Percentiles rank a stretch among this genome's conserved stretches.
Evolutionary conservation across 1,140 invertebrate species (phyloP).

Genomic region (Geopemphigus sp.): DNA sequence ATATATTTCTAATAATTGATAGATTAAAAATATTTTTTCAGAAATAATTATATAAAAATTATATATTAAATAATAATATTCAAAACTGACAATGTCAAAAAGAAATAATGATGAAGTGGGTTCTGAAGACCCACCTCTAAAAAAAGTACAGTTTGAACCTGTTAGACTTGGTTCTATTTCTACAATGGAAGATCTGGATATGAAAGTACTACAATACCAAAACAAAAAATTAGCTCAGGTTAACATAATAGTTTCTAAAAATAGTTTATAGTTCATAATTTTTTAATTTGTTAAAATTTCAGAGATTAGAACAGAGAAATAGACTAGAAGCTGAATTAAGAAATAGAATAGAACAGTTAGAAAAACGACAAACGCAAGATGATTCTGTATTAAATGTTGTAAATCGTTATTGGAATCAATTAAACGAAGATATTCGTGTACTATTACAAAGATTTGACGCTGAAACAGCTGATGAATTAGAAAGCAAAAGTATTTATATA

Average conservation of each 20-base stretch:
- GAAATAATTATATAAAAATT: not conserved
- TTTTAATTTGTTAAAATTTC: slow-evolving; percentile 51
- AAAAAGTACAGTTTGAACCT: slow-evolving; percentile 92
- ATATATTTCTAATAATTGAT: too few relatives aligned
- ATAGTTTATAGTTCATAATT: not conserved
- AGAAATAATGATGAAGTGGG: slow-evolving; percentile 36
- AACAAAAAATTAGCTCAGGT: slow-evolving; percentile 94
- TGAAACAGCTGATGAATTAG: slow-evolving; percentile 93
- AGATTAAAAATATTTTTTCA: not conserved
- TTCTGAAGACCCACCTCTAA: slow-evolving; percentile 59
- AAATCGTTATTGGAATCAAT: slow-evolving; percentile 96
- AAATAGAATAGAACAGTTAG: slow-evolving; percentile 91
- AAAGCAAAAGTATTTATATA: slow-evolving; percentile 75
- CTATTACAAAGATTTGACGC: slow-evolving; percentile 94
- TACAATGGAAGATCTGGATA: slow-evolving; percentile 94
- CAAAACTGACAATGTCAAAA: slow-evolving; percentile 27
- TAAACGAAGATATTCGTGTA: slow-evolving; percentile 95
- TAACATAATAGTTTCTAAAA: not conserved
- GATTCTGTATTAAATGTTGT: slow-evolving; percentile 97
- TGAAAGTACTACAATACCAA: slow-evolving; percentile 94
- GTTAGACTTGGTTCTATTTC: slow-evolving; percentile 88
- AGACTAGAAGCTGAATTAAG: slow-evolving; percentile 84
- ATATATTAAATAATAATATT: not conserved
- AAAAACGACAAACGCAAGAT: slow-evolving; percentile 95
- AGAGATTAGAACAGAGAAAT: slow-evolving; percentile 87